Conservation (phyloP, 2,797 vertebrate genomes). For the Typhlichthys eigenmanni region DNA sequence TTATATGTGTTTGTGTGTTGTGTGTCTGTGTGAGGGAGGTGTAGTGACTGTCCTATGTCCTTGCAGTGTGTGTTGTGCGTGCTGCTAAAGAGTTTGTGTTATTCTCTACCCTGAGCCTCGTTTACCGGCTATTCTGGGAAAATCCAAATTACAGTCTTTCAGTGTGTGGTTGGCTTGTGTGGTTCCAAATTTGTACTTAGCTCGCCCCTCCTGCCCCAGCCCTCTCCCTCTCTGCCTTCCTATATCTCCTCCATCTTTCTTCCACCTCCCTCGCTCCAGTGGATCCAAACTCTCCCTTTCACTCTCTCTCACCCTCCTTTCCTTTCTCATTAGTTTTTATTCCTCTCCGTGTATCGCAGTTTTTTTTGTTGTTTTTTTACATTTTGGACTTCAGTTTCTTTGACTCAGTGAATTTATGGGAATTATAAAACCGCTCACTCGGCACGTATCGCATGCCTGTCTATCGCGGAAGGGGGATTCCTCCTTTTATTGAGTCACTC, state of each 20-base stretch:
- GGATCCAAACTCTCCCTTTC: conserved; percentile 1
- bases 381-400: no score
- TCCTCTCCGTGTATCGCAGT: conserved; percentile 1
- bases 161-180: conserved; percentile 77
- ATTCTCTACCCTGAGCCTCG: conserved; percentile 75
- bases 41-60: conserved; percentile 40
- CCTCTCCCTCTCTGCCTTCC: conserved; percentile 48
- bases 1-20: conserved; percentile 11
- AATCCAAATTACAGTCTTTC: conserved; percentile 85
- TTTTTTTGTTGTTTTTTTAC: neutral
- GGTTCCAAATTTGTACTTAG: conserved; percentile 81
- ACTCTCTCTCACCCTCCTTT: conserved; percentile 2
- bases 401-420: no score
- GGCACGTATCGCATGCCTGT: no score
- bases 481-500: no score
- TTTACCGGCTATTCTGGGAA: conserved; percentile 83
- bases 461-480: no score
- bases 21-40: conserved; percentile 42
- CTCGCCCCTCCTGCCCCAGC: conserved; percentile 67
- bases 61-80: conserved; percentile 76
- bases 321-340: conserved; percentile 4
- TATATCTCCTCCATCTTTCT: conserved; percentile 34
- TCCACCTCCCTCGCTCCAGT: conserved; percentile 9
- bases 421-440: no score
- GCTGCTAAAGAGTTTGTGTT: conserved; percentile 79